A percentile compares a stretch with the other conserved stretches of the same genome.
Conservation (phyloP, 2,888 invertebrate species). For the Dryomyza anilis region DNA sequence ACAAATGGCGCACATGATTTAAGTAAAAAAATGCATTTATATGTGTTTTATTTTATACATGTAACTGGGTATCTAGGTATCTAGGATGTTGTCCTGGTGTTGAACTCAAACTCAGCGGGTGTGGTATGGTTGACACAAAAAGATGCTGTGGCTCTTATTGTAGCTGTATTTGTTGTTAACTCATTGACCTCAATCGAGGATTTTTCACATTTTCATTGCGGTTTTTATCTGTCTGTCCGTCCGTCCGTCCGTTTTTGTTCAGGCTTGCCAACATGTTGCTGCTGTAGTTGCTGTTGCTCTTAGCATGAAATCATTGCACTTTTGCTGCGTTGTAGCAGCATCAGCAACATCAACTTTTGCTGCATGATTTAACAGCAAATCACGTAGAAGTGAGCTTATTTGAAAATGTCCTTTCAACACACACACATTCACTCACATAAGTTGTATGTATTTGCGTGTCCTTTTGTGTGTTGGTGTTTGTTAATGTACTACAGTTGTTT, state of each 20-base stretch:
- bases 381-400: constrained; percentile 5
- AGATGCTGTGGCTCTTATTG: neutral
- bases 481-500: no score
- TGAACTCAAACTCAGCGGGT: neutral
- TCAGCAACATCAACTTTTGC: no score
- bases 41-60: no score
- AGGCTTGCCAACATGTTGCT: neutral
- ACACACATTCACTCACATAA: neutral
- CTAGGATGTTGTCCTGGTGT: constrained; percentile 16
- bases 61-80: no score
- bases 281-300: neutral
- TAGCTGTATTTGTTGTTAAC: constrained; percentile 20
- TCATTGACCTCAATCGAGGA: constrained; percentile 29
- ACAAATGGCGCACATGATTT: no score
- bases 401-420: neutral
- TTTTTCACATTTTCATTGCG: neutral
- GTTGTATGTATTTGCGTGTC: neutral
- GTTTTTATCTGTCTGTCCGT: neutral
- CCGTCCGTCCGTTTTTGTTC: neutral
- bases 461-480: neutral
- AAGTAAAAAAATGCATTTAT: neutral
- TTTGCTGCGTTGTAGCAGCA: neutral
- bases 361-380: constrained; percentile 6
- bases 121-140: neutral
- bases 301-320: constrained; percentile 8